Evolutionary conservation across 2,113 vertebrate genomes (phyloP), one percentile per base, ranked within the genome.

Genomic region (Nesogale talazaci): DNA sequence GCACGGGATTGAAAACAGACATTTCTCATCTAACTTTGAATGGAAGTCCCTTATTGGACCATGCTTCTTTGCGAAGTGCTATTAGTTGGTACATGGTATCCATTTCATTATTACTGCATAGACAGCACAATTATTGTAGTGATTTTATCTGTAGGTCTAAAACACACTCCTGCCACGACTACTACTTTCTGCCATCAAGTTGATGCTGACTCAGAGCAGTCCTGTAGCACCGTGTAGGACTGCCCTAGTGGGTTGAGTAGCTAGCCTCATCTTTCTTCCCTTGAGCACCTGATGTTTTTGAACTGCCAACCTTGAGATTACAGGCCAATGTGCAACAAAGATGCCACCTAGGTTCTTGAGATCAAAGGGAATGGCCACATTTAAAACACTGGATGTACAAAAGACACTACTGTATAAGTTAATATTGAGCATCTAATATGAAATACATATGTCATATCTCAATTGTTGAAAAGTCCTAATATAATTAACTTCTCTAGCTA

Each of bases 1-100:
- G 46, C 46, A 90, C 38, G 93, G 78, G 78, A 94, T 65, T 92
- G 27, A 81, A 92, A 89, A 78, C 82, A 96, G n/a, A 76, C 69
- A 77, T 67, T 84, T 40, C 72, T 88, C 85, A 61, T 70, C 46
- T 42, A 38, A 52, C 76, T 88, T 88, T 67, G 52, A 85, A 83
- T 4, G 70, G 81, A n/a, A 56, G 34, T 75, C 56, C 59, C 27
- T 91, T 63, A 4, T 27, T 52, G 17, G 27, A 29, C 27, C 19
- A 40, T 31, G 70, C 0, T 74, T 20, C 38, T 72, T 80, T 77
- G 65, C 59, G 86, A 69, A 93, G 67, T 11, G 40, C 19, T n/a
- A 2, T 36, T 61, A 84, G 25, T 92, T 20, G 25, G 16, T 23
- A 42, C 27, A 78, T 69, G 46, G 67, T 70, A 56, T 81, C 83